phyloP scores from a whole-genome alignment of 1,140 invertebrate species.

The Akabosia matsudoensis region DNA sequence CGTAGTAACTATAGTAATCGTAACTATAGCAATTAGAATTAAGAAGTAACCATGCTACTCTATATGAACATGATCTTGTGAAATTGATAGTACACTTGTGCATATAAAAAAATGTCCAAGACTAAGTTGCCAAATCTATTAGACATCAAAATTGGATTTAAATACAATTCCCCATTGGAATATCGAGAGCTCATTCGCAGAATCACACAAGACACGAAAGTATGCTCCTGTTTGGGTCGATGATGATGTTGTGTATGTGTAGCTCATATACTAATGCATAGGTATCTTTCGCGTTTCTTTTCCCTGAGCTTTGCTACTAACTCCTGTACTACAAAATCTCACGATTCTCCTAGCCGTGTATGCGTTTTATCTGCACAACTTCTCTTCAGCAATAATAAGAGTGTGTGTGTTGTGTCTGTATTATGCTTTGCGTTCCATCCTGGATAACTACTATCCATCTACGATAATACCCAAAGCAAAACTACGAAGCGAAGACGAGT shows the following conservation, averaged over 20 bases:
- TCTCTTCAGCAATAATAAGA: not conserved
- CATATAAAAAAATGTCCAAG: too few species aligned
- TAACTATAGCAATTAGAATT: too few species aligned
- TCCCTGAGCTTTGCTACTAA: not conserved
- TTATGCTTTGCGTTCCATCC: not conserved
- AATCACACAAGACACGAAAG: not conserved
- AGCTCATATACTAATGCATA: constrained; percentile 3
- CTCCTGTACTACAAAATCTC: not conserved
- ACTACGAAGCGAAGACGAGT: constrained; percentile 9
- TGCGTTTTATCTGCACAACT: not conserved
- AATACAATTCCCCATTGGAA: constrained; percentile 1
- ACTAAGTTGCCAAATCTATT: too few species aligned
- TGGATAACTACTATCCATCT: constrained; percentile 16
- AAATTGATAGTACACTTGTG: too few species aligned
- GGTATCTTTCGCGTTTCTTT: not conserved
- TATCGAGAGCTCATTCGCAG: not conserved
- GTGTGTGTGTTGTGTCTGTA: not conserved
- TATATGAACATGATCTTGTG: too few species aligned
- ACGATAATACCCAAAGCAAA: not conserved
- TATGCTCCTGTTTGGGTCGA: not conserved
- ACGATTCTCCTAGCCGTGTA: not conserved
- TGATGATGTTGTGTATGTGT: constrained; percentile 13
- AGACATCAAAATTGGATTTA: too few species aligned
- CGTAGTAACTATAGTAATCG: too few species aligned
- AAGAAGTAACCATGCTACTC: too few species aligned